Conservation (phyloP, 2,113 vertebrate genomes). For the Dipodomys spectabilis region DNA sequence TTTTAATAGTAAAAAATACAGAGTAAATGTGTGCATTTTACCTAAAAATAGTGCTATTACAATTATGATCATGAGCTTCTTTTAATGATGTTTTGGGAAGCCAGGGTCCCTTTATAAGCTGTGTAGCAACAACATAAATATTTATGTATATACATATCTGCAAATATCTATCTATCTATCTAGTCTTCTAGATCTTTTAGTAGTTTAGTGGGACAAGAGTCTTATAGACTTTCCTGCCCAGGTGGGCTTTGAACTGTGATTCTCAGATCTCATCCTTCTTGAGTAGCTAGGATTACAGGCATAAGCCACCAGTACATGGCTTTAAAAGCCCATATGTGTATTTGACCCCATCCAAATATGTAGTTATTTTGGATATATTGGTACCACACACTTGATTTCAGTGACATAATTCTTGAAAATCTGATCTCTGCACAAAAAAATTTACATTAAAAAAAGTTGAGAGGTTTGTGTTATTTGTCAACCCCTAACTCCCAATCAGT, state of each 20-base stretch:
- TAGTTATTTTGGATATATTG: background rate
- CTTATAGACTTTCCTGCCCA: too few relatives aligned
- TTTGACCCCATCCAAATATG: background rate
- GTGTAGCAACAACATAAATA: background rate
- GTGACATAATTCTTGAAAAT: background rate
- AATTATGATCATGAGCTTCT: background rate
- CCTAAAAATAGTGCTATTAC: slow-evolving; percentile 12
- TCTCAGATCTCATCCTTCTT: too few relatives aligned
- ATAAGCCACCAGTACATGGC: too few relatives aligned
- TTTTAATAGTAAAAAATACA: slow-evolving; percentile 29
- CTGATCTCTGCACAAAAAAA: background rate
- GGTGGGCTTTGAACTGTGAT: too few relatives aligned
- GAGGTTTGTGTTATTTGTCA: background rate
- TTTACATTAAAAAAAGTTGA: background rate
- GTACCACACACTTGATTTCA: background rate
- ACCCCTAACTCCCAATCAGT: background rate
- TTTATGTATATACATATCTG: too few relatives aligned
- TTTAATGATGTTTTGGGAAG: background rate
- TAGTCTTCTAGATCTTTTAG: background rate
- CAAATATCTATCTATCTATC: too few relatives aligned
- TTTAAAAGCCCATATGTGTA: background rate
- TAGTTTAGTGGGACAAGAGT: background rate
- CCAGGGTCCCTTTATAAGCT: background rate
- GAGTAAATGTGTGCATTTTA: slow-evolving; percentile 13
- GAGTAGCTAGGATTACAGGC: too few relatives aligned